Evolutionary conservation across 2,797 vertebrate species (phyloP).

Genomic region (Bufotes viridis): DNA sequence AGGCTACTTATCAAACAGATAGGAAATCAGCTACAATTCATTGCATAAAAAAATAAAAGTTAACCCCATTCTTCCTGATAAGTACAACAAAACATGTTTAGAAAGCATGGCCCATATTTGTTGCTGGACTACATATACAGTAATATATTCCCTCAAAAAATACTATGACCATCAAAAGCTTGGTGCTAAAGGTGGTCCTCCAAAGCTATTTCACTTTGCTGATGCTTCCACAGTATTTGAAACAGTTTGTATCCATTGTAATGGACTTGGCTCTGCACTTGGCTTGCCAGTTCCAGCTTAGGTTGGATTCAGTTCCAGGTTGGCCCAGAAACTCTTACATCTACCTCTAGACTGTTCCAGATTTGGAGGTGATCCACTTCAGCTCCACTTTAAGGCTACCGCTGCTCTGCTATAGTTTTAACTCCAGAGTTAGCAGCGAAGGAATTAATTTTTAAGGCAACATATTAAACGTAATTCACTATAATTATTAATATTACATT

Average conservation of each 20-base stretch:
- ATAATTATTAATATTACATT: constrained; percentile 24
- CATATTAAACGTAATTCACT: constrained; percentile 7
- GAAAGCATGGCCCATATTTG: neutral
- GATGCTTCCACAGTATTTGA: neutral
- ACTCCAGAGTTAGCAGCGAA: neutral
- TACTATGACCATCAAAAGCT: neutral
- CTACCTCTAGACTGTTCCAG: neutral
- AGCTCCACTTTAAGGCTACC: neutral
- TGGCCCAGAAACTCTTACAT: neutral
- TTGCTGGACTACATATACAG: neutral
- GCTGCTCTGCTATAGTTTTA: neutral
- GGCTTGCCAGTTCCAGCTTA: neutral
- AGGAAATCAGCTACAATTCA: neutral
- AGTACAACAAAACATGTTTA: neutral
- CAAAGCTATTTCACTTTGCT: neutral
- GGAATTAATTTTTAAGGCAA: neutral
- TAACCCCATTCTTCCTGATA: constrained; percentile 1
- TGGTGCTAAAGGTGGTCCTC: neutral
- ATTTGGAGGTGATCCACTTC: neutral
- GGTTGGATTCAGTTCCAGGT: neutral
- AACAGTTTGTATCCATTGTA: neutral
- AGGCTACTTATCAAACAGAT: constrained; percentile 27
- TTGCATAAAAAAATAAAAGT: neutral
- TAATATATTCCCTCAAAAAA: too few relatives aligned
- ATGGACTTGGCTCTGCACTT: neutral